phyloP scores from a whole-genome alignment of 2,797 vertebrate species.

The Cirrhinus mrigala region DNA sequence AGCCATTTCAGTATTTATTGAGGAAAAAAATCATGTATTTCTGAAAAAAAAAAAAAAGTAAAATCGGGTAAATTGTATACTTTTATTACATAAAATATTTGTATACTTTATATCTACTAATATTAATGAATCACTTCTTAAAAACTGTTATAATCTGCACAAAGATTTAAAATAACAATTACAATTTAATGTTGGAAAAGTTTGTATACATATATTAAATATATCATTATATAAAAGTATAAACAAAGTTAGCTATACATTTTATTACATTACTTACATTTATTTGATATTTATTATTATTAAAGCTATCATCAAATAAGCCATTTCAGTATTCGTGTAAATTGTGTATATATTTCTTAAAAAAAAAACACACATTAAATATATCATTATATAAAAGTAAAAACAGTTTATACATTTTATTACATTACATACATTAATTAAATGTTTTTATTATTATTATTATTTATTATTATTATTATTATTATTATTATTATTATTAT shows the following conservation, averaged over 20 bases:
- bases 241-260: too few relatives aligned
- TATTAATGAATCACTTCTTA: background rate
- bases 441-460: too few relatives aligned
- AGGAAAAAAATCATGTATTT: background rate
- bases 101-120: background rate
- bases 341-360: too few relatives aligned
- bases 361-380: too few relatives aligned
- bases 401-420: background rate
- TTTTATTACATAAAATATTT: background rate
- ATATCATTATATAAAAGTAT: too few relatives aligned
- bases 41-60: background rate
- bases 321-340: too few relatives aligned
- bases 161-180: background rate
- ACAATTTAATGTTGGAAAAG: background rate
- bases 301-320: too few relatives aligned
- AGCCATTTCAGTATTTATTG: background rate
- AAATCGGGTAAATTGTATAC: background rate
- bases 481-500: background rate
- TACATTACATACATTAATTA: background rate
- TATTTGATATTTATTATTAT: too few relatives aligned
- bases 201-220: too few relatives aligned
- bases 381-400: too few relatives aligned
- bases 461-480: background rate
- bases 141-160: background rate
- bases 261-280: too few relatives aligned